Percentiles rank a stretch among this genome's conserved stretches.
These are phyloP conservation scores for Pantherophis alleghaniensis DNA, from an alignment of 2,797 vertebrate species.

Conservation along the genomic window DNA sequence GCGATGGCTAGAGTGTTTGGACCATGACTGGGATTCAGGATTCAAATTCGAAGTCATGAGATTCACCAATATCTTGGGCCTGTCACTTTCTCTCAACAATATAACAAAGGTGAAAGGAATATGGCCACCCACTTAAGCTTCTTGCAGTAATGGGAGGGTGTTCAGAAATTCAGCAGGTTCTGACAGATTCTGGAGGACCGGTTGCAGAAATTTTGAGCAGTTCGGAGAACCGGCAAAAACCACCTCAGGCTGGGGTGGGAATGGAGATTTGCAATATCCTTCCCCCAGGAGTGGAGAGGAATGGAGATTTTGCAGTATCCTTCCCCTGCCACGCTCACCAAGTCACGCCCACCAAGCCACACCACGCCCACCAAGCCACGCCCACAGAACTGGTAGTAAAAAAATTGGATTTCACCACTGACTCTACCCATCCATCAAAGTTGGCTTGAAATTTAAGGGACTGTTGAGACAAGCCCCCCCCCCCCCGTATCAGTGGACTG, in stretches of 20 bases:
- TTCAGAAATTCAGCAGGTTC: not conserved
- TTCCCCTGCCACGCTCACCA: too few relatives aligned
- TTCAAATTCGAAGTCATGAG: not conserved
- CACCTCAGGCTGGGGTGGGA: too few relatives aligned
- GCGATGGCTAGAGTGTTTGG: not conserved
- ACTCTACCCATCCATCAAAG: not conserved
- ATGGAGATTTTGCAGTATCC: too few relatives aligned
- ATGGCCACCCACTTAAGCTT: not conserved
- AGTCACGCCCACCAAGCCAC: too few relatives aligned
- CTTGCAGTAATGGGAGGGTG: not conserved
- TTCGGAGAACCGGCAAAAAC: too few relatives aligned
- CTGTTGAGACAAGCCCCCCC: not conserved
- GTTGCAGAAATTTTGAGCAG: too few relatives aligned
- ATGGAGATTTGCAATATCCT: too few relatives aligned
- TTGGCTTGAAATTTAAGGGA: not conserved
- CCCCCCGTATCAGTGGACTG: not conserved
- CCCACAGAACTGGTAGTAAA: too few relatives aligned
- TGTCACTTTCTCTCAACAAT: not conserved
- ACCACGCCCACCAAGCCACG: too few relatives aligned
- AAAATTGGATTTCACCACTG: too few relatives aligned
- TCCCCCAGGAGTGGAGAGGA: too few relatives aligned
- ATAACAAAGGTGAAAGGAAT: not conserved
- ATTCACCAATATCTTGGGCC: not conserved
- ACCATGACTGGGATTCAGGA: not conserved
- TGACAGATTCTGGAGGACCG: too few relatives aligned